Percentiles rank a stretch among this genome's conserved stretches.
These are phyloP conservation scores for Ichneumoninae sp. DNA, from an alignment of 2,888 invertebrate species.

Conservation along the genomic window DNA sequence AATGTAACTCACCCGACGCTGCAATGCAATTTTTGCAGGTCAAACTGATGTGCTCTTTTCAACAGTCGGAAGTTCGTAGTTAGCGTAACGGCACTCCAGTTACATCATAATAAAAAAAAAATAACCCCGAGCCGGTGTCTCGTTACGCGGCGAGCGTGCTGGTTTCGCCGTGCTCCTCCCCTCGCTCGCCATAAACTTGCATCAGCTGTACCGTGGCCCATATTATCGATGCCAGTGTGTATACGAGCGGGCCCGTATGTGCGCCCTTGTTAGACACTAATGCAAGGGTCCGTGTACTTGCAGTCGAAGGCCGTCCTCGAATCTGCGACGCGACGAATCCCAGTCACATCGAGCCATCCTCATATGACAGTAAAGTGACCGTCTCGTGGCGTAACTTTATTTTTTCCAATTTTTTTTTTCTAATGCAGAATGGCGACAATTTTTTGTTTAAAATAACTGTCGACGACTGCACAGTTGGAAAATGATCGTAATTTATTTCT, in stretches of 20 bases:
- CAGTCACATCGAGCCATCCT: background rate
- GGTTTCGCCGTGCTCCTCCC: conserved; percentile 27
- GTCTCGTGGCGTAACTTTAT: too few relatives aligned
- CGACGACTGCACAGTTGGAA: too few relatives aligned
- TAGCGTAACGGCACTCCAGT: conserved; percentile 70
- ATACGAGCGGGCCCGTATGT: conserved; percentile 15
- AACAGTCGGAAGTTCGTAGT: conserved; percentile 76
- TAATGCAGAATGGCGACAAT: too few relatives aligned
- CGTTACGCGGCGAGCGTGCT: conserved; percentile 59
- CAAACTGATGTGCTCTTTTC: conserved; percentile 55
- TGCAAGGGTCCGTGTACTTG: conserved; percentile 33
- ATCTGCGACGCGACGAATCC: conserved; percentile 7
- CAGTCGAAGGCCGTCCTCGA: conserved; percentile 34
- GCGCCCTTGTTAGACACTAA: conserved; percentile 46
- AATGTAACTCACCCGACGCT: background rate
- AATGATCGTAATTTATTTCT: too few relatives aligned
- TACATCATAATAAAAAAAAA: conserved; percentile 71
- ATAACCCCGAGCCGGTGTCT: conserved; percentile 53
- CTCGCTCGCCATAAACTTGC: conserved; percentile 41
- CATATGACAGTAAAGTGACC: too few relatives aligned
- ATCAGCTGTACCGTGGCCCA: conserved; percentile 43
- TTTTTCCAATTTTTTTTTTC: too few relatives aligned
- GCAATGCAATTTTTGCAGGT: conserved; percentile 28
- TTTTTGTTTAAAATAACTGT: too few relatives aligned
- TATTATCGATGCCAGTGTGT: conserved; percentile 40